Conservation (phyloP, 2,888 invertebrate genomes). For the Halictus quadricinctus region DNA sequence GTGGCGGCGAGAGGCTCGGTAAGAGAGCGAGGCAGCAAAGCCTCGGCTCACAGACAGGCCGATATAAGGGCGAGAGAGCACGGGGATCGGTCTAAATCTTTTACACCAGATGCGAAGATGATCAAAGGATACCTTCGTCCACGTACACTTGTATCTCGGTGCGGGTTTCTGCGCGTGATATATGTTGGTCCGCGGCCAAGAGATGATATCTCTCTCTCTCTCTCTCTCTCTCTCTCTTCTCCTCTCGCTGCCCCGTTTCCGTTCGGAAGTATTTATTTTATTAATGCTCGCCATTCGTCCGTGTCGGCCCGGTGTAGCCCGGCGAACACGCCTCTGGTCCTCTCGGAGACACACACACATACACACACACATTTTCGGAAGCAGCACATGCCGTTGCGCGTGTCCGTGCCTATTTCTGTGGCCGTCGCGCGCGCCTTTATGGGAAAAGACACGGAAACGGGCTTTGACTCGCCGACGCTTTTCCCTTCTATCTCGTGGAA, state of each 20-base stretch:
- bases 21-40: conserved; percentile 49
- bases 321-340: not conserved
- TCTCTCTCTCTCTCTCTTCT: not conserved
- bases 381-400: conserved; percentile 23
- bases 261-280: conserved; percentile 41
- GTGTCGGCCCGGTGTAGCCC: conserved; percentile 14
- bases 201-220: not conserved
- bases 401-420: conserved; percentile 48
- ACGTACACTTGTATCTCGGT: conserved; percentile 42
- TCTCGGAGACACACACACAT: conserved; percentile 11
- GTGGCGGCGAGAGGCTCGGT: conserved; percentile 52
- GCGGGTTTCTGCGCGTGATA: conserved; percentile 29
- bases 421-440: conserved; percentile 37
- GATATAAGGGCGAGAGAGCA: conserved; percentile 48
- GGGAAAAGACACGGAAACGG: conserved; percentile 35
- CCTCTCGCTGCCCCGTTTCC: not conserved
- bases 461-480: conserved; percentile 42
- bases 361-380: conserved; percentile 26
- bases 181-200: conserved; percentile 30
- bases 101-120: conserved; percentile 70
- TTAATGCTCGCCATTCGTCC: conserved; percentile 24
- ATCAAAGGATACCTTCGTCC: conserved; percentile 66
- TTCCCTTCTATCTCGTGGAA: conserved; percentile 58
- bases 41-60: conserved; percentile 34
- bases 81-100: conserved; percentile 64